phyloP scores from a whole-genome alignment of 2,113 vertebrate species.

The Elgaria multicarinata region DNA sequence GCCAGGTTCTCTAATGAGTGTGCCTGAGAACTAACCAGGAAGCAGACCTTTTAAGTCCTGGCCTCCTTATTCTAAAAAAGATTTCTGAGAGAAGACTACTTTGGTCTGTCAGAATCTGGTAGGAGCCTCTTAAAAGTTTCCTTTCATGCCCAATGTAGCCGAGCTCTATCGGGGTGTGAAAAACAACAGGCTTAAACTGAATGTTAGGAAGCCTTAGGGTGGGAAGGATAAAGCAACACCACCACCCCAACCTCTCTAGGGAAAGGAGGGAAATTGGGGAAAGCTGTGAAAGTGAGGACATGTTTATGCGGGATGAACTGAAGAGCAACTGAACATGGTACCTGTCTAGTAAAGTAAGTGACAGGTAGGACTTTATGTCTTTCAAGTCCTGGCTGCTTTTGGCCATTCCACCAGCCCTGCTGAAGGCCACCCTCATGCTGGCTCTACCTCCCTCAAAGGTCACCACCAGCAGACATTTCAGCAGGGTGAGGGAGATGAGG shows the following conservation, averaged over 20 bases:
- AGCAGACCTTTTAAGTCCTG: background rate
- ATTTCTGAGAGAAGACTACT: background rate
- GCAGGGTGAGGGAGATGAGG: no score
- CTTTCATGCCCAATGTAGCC: background rate
- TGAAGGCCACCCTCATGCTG: background rate
- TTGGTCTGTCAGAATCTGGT: background rate
- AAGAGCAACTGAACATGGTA: background rate
- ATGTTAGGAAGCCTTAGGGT: background rate
- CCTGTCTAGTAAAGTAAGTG: background rate
- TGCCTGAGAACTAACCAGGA: background rate
- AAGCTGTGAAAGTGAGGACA: background rate
- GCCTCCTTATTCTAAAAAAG: background rate
- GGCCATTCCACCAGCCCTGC: no score
- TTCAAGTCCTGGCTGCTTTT: background rate
- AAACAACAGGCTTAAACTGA: background rate
- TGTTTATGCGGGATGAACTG: background rate
- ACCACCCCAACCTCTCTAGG: background rate
- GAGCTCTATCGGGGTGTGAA: no score
- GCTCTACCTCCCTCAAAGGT: background rate
- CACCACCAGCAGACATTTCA: no score
- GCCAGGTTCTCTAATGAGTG: no score
- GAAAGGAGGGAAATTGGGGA: background rate
- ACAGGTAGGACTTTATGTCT: background rate
- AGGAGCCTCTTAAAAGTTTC: background rate
- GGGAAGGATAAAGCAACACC: background rate